Base-by-base conservation (phyloP, 2,113 vertebrate genomes). In the Zeus faber region DNA sequence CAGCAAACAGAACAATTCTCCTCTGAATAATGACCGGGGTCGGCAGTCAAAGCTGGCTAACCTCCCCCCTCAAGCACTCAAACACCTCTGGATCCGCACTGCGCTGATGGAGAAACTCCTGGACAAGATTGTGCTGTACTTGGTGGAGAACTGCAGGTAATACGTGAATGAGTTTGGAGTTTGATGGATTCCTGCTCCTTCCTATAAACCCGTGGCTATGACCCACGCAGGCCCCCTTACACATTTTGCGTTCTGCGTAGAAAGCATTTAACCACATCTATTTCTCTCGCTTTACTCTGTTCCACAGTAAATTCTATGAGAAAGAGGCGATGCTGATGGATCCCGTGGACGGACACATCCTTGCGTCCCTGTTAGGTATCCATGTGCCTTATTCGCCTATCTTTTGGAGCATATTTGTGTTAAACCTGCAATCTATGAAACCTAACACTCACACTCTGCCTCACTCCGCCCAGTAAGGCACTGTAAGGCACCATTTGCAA, bases 81-180 rank as follows among this genome's bases (percentile, higher is more conserved):
- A 87, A 67, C 91, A 98, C 82, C 84, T 99, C 62, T 99, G 97
- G 97, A 95, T 98, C 74, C 92, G 95, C 71, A 98, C 96, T 0
- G 97, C 97, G 1, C 87, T 99, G 61, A 95, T 98, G 2, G 95
- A 98, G 51, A 98, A 98, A 69, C 92, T 98, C 29, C 77, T 99
- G 77, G 97, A 98, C 84, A 98, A 98, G 80, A 97, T 98, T 2
- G 91, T 98, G 35, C 87, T 92, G 67, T 91, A 95, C 77, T 71
- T 99, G 43, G 96, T 98, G 53, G 95, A 98, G 78, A 98, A 98
- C 84, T 92, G 94, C 93, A 93, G 94, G 96, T 98, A 74, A 70
- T 68, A 18, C 10, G 22, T 58, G n/a, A n/a, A n/a, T n/a, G n/a
- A n/a, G n/a, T n/a, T n/a, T n/a, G n/a, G n/a, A n/a, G n/a, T n/a